These are phyloP conservation scores for Apeltes quadracus DNA, from an alignment of 2,113 vertebrate species.

Conservation along the genomic window DNA sequence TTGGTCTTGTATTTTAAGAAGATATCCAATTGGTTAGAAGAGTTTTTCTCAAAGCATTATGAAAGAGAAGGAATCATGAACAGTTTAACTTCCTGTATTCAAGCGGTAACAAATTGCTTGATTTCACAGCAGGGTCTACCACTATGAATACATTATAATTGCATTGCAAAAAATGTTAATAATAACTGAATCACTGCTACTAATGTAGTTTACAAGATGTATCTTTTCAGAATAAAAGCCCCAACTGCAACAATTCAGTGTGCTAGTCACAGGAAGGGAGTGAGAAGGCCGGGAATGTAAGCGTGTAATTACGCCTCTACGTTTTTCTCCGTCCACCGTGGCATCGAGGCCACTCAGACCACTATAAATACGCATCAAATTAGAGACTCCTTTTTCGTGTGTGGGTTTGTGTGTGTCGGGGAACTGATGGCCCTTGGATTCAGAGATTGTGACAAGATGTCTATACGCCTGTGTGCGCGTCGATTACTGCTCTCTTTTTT, in stretches of 20 bases:
- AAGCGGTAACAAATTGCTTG: not conserved
- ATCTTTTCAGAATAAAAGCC: slow-evolving; percentile 34
- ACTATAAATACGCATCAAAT: slow-evolving; percentile 70
- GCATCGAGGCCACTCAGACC: slow-evolving; percentile 57
- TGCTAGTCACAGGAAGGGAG: slow-evolving; percentile 45
- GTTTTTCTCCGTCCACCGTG: slow-evolving; percentile 59
- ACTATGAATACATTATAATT: not conserved
- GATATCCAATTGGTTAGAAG: too few relatives aligned
- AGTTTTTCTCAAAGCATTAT: too few relatives aligned
- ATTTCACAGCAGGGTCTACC: too few relatives aligned
- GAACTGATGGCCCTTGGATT: slow-evolving; percentile 27
- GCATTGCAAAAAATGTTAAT: not conserved
- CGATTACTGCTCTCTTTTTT: slow-evolving; percentile 3
- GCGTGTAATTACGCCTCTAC: slow-evolving; percentile 67
- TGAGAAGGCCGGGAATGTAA: slow-evolving; percentile 48
- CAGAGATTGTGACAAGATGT: not conserved
- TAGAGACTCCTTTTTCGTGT: slow-evolving; percentile 50
- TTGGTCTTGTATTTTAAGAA: too few relatives aligned
- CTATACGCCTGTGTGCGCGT: not conserved
- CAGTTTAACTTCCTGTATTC: not conserved
- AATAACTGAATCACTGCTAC: not conserved
- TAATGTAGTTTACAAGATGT: not conserved
- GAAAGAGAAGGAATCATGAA: too few relatives aligned
- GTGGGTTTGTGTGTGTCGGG: slow-evolving; percentile 9
- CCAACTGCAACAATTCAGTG: not conserved